phyloP scores from a whole-genome alignment of 2,113 vertebrate species.

The Mesembrinibis cayennensis region DNA sequence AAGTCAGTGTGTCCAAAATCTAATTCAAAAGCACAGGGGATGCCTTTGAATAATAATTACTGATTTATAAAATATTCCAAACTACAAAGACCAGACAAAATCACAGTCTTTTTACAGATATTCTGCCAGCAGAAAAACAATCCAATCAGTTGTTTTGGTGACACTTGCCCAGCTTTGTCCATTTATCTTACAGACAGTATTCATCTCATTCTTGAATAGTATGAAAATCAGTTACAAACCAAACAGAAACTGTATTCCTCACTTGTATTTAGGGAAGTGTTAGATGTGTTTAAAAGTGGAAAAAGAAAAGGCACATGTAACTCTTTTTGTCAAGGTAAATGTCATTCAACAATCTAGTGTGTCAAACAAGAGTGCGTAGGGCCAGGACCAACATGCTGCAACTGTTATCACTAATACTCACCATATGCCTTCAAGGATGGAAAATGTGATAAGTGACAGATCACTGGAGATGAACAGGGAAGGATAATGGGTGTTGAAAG shows the following conservation, averaged over 20 bases:
- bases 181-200: neutral
- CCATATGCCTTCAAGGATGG: conserved; percentile 18
- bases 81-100: neutral
- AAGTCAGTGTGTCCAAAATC: neutral
- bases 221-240: neutral
- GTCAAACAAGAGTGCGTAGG: neutral
- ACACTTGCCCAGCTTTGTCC: neutral
- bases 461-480: neutral
- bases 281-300: neutral
- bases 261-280: neutral
- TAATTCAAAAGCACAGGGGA: neutral
- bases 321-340: conserved; percentile 27
- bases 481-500: neutral
- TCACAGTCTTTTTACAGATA: neutral
- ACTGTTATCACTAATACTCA: conserved; percentile 28
- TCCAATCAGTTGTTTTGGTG: neutral
- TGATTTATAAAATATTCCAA: neutral
- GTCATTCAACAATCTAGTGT: neutral
- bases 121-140: neutral
- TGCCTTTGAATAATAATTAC: neutral
- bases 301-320: neutral
- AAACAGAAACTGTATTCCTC: neutral
- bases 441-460: conserved; percentile 23
- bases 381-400: conserved; percentile 17
- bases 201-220: neutral